Percentiles rank a stretch among this genome's conserved stretches.
phyloP scores from a whole-genome alignment of 2,888 invertebrate species.

The Mayetiola destructor region DNA sequence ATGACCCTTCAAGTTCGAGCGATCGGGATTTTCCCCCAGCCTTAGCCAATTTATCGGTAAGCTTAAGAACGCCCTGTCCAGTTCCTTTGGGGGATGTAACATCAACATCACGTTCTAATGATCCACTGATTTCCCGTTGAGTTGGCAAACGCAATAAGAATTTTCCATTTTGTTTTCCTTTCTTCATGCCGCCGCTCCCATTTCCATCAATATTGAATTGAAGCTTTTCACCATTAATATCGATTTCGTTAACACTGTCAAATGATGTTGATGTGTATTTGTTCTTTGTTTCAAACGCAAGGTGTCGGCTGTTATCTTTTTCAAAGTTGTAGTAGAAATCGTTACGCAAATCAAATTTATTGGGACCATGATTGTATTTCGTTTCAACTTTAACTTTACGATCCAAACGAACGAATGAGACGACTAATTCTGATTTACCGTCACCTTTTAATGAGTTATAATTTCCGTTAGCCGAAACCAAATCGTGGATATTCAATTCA shows the following conservation, averaged over 20 bases:
- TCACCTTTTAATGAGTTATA: constrained; percentile 33
- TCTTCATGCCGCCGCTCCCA: constrained; percentile 24
- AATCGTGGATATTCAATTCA: constrained; percentile 44
- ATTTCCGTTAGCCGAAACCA: constrained; percentile 47
- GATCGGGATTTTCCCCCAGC: constrained; percentile 29
- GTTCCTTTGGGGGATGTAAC: constrained; percentile 34
- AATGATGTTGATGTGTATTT: constrained; percentile 24
- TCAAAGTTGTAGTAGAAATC: constrained; percentile 53
- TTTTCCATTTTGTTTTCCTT: constrained; percentile 26
- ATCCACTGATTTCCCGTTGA: constrained; percentile 35
- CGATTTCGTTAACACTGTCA: constrained; percentile 36
- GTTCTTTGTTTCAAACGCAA: constrained; percentile 49
- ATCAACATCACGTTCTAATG: constrained; percentile 32
- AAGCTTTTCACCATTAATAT: constrained; percentile 37
- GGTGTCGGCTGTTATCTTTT: constrained; percentile 52
- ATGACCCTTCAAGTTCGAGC: constrained; percentile 27
- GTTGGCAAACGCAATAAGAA: constrained; percentile 23
- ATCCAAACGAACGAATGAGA: constrained; percentile 36
- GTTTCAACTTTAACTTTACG: constrained; percentile 47
- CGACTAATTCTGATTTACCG: constrained; percentile 32
- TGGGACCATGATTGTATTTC: constrained; percentile 45
- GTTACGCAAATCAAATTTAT: constrained; percentile 44
- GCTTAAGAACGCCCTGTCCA: constrained; percentile 37
- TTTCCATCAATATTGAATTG: constrained; percentile 26
- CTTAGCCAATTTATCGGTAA: constrained; percentile 30